Evolutionary conservation across 2,113 vertebrate genomes (phyloP).

Genomic region (Urocolius indicus): DNA sequence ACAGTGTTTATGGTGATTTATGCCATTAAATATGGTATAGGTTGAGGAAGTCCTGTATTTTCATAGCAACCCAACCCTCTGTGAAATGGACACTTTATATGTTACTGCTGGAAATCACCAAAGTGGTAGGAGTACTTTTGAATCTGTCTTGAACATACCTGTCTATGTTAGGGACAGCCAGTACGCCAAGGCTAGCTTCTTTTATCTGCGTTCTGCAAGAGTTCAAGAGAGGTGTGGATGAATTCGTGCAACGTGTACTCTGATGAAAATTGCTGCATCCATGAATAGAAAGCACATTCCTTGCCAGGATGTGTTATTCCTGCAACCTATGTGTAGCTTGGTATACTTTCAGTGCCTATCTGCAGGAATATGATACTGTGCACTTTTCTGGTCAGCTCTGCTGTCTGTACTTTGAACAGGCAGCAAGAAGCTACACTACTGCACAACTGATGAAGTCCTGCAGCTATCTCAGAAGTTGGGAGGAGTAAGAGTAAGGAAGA

Average conservation of each 20-base stretch:
- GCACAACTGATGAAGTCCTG: neutral
- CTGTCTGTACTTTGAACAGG: neutral
- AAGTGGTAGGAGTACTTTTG: neutral
- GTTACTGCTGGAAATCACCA: neutral
- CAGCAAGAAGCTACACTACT: neutral
- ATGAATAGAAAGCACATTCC: neutral
- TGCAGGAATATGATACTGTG: rapidly evolving
- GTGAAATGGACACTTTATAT: neutral
- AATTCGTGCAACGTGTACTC: neutral
- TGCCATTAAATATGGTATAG: neutral
- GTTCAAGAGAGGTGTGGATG: neutral
- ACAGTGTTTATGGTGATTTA: neutral
- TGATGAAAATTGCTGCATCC: neutral
- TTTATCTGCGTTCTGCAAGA: neutral
- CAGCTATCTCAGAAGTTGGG: neutral
- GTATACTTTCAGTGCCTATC: too few relatives aligned
- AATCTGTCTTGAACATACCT: neutral
- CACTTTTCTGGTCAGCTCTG: neutral
- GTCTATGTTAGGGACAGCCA: neutral
- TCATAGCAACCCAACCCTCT: neutral
- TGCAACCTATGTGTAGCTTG: neutral
- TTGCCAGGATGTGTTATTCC: neutral
- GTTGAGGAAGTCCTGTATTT: neutral
- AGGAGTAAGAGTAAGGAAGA: neutral
- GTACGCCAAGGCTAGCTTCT: neutral